These are phyloP conservation scores for Melanostoma mellinum DNA, from an alignment of 2,888 invertebrate species.

Conservation along the genomic window DNA sequence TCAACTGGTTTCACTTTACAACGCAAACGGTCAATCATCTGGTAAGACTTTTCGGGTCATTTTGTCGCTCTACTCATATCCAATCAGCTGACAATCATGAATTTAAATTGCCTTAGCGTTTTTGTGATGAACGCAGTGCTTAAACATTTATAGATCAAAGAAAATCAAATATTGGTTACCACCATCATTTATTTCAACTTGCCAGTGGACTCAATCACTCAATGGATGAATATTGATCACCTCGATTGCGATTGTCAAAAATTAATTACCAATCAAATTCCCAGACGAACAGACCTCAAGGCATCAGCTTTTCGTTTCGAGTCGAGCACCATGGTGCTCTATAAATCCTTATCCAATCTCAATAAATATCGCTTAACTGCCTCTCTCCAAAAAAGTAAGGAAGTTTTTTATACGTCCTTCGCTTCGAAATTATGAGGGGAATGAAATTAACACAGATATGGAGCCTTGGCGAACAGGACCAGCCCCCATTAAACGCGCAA, in stretches of 20 bases:
- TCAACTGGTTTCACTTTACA: too few species aligned
- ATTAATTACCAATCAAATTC: slow-evolving; percentile 70
- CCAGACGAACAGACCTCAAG: slow-evolving; percentile 37
- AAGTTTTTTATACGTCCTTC: slow-evolving; percentile 2
- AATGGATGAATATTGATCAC: slow-evolving; percentile 71
- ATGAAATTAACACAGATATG: slow-evolving; percentile 55
- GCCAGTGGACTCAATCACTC: background rate
- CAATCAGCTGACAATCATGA: background rate
- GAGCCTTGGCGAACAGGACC: slow-evolving; percentile 12
- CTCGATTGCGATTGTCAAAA: slow-evolving; percentile 62
- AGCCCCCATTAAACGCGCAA: slow-evolving; percentile 54
- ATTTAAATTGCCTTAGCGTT: background rate
- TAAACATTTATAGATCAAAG: background rate
- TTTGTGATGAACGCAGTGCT: background rate
- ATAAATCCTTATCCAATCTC: slow-evolving; percentile 69
- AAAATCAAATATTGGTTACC: background rate
- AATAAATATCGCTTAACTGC: slow-evolving; percentile 67
- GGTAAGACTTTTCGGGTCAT: too few species aligned
- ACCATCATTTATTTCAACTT: slow-evolving; percentile 20
- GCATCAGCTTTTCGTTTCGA: slow-evolving; percentile 41
- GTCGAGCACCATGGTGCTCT: slow-evolving; percentile 23
- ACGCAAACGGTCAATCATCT: too few species aligned
- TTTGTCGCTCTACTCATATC: too few species aligned
- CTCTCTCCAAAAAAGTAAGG: slow-evolving; percentile 4
- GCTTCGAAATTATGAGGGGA: slow-evolving; percentile 40